Conservation (phyloP, 2,888 invertebrate species). For the Ypsolopha scabrella region DNA sequence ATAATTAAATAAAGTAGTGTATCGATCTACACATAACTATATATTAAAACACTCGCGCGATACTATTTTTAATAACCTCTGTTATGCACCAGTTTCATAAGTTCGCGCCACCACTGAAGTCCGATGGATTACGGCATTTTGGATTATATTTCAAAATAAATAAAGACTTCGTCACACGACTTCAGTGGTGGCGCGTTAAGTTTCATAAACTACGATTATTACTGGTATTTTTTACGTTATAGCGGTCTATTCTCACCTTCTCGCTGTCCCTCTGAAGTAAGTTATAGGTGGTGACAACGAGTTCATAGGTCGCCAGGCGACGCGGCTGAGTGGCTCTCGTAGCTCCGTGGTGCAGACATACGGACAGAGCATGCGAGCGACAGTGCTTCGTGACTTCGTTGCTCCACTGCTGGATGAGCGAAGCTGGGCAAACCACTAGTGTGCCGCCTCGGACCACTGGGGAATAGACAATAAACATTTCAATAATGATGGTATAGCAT, state of each 20-base stretch:
- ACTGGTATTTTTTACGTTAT: too few species aligned
- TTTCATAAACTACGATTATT: too few species aligned
- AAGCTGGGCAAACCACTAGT: constrained; percentile 93
- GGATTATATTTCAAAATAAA: too few species aligned
- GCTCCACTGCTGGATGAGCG: constrained; percentile 92
- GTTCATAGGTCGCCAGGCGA: constrained; percentile 76
- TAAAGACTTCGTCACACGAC: too few species aligned
- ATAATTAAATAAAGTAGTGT: too few species aligned
- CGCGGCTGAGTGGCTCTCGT: constrained; percentile 75
- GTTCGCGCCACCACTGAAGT: too few species aligned
- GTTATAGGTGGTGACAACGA: constrained; percentile 92
- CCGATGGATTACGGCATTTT: too few species aligned
- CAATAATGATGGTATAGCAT: not conserved
- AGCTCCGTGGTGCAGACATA: constrained; percentile 85
- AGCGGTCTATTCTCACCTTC: constrained; percentile 26
- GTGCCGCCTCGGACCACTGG: constrained; percentile 75
- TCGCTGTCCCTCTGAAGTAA: constrained; percentile 75
- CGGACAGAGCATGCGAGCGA: constrained; percentile 69
- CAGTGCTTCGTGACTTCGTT: constrained; percentile 79
- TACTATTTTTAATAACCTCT: too few species aligned
- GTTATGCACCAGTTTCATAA: too few species aligned
- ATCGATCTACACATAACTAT: too few species aligned
- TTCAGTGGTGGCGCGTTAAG: too few species aligned
- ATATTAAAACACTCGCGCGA: too few species aligned
- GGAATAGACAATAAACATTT: not conserved